These are phyloP conservation scores for Campoletis raptor DNA, from an alignment of 2,888 invertebrate species.

Conservation along the genomic window DNA sequence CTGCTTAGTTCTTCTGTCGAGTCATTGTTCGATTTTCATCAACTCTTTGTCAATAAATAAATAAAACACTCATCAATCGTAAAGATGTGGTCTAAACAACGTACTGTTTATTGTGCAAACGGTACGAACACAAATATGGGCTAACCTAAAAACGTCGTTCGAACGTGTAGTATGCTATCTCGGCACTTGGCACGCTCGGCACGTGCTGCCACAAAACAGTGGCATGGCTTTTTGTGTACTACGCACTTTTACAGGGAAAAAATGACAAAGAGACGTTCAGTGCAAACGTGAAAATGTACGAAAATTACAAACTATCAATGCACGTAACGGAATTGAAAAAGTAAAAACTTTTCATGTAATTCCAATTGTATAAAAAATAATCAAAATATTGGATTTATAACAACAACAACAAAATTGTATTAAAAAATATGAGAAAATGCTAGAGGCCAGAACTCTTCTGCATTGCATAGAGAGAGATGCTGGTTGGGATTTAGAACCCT, in stretches of 20 bases:
- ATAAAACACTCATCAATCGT: slow-evolving; percentile 7
- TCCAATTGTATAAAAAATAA: too few relatives aligned
- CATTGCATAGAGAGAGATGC: too few relatives aligned
- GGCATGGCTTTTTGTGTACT: neutral
- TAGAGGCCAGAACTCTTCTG: too few relatives aligned
- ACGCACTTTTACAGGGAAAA: neutral
- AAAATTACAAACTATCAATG: too few relatives aligned
- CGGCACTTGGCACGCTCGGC: neutral
- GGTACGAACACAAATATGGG: slow-evolving; percentile 18
- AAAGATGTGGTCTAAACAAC: neutral
- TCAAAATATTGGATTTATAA: too few relatives aligned
- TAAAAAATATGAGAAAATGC: too few relatives aligned
- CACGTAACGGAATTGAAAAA: too few relatives aligned
- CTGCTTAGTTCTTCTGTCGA: neutral
- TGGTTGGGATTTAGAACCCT: too few relatives aligned
- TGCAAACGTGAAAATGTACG: too few relatives aligned
- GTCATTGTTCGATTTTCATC: slow-evolving; percentile 18
- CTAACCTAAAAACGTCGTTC: slow-evolving; percentile 31
- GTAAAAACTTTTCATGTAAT: too few relatives aligned
- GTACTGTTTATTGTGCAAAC: slow-evolving; percentile 10
- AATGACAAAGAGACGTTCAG: too few relatives aligned
- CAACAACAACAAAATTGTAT: too few relatives aligned
- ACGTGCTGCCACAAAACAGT: slow-evolving; percentile 13
- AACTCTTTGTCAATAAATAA: slow-evolving; percentile 13
- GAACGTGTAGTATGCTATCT: neutral